Evolutionary conservation across 2,113 vertebrate species (phyloP).

Genomic region (Vidua macroura): DNA sequence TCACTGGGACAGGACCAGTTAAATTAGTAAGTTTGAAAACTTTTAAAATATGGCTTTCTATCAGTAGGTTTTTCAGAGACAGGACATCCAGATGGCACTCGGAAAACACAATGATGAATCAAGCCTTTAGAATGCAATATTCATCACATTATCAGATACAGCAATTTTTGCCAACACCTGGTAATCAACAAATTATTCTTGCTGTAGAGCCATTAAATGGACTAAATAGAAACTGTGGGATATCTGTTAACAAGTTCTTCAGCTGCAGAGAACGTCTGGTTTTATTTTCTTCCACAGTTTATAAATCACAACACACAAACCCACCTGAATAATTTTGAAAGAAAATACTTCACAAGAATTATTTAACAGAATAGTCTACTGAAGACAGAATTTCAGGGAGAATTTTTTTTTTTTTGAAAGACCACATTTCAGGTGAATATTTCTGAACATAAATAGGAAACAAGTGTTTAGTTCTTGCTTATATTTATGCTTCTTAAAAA

Average conservation of each 20-base stretch:
- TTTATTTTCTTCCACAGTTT: slow-evolving; percentile 15
- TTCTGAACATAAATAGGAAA: neutral
- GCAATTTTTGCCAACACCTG: slow-evolving; percentile 45
- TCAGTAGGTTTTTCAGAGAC: neutral
- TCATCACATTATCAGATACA: slow-evolving; percentile 38
- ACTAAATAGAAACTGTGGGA: slow-evolving; percentile 36
- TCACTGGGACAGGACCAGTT: neutral
- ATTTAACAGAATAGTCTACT: neutral
- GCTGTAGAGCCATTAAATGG: slow-evolving; percentile 42
- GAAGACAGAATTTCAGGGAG: neutral
- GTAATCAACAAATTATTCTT: slow-evolving; percentile 51
- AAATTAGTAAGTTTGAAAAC: neutral
- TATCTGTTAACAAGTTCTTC: slow-evolving; percentile 44
- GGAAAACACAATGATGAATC: slow-evolving; percentile 35
- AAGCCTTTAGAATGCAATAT: slow-evolving; percentile 44
- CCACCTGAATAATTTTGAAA: neutral
- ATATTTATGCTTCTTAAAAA: neutral
- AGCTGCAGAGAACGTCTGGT: neutral
- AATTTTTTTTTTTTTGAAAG: neutral
- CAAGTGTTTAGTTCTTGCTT: neutral
- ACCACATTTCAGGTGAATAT: neutral
- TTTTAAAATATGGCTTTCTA: neutral
- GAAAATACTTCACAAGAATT: neutral
- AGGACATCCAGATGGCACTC: slow-evolving; percentile 39
- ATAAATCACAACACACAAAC: neutral